phyloP scores from a whole-genome alignment of 2,797 vertebrate genomes.

The Sandelia bainsii region DNA sequence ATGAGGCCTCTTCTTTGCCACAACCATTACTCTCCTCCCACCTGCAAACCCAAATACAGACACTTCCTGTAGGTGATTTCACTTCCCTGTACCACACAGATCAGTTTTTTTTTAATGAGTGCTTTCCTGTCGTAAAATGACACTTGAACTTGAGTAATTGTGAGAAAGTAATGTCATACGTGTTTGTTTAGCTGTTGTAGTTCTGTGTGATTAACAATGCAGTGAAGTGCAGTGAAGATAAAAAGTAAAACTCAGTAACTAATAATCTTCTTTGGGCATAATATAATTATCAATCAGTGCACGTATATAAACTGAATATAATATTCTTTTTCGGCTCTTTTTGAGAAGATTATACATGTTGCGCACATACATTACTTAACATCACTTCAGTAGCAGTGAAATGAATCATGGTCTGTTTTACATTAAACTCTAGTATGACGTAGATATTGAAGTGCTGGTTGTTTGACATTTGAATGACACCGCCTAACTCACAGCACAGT shows the following conservation, averaged over 20 bases:
- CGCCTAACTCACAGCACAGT: constrained; percentile 11
- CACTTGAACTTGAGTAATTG: constrained; percentile 10
- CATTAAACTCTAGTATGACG: constrained; percentile 1
- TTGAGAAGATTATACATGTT: neutral
- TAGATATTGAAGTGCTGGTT: neutral
- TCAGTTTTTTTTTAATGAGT: neutral
- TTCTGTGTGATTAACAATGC: constrained; percentile 20
- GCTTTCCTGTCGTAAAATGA: constrained; percentile 1
- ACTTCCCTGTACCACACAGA: constrained; percentile 39
- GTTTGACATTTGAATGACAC: constrained; percentile 49
- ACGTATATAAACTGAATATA: neutral
- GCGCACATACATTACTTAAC: neutral
- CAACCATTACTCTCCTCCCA: constrained; percentile 28
- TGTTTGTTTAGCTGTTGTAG: neutral
- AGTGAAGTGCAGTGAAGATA: neutral
- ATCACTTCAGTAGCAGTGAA: neutral
- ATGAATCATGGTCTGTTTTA: constrained; percentile 14
- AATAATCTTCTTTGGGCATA: constrained; percentile 7
- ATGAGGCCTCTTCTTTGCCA: neutral
- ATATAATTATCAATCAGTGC: constrained; percentile 16
- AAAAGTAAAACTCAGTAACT: neutral
- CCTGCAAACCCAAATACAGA: constrained; percentile 25
- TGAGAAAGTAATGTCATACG: neutral
- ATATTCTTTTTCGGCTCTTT: neutral
- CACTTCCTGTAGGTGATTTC: constrained; percentile 57